Evolutionary conservation across 2,113 vertebrate species (phyloP), one percentile per base, ranked within the genome.

Genomic region (Cyprinodon brontotheroides): DNA sequence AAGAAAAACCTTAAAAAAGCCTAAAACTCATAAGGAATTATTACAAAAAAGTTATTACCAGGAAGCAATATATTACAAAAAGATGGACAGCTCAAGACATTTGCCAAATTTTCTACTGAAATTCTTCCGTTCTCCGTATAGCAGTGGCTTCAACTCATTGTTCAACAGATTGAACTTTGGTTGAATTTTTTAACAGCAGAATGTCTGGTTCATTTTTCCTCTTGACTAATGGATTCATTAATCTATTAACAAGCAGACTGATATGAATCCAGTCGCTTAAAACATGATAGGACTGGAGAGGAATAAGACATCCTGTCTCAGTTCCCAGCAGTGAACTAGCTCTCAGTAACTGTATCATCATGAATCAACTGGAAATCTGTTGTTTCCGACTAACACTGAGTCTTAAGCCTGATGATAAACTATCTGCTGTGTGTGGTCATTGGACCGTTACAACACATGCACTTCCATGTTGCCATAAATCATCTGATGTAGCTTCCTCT

Each of bases 211-310:
- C 4, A 29, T 66, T 13, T 67, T 70, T 39, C 0, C 13, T 1
- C 20, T 38, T 29, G 3, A 62, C 65, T 70, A 53, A 14, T 60
- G 41, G n/a, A n/a, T 71, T 75, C 64, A 47, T 63, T 17, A 14
- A 37, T 3, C 5, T 12, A 4, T 62, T 22, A 45, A 1, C 17
- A 9, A 43, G 45, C 13, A 65, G 4, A 61, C 22, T 39, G n/a
- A 71, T 45, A 14, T 43, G 45, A 47, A 9, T 13, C 45, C 36
- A 10, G 20, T 61, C 45, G 40, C 12, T 14, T 41, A n/a, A 60
- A 53, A 41, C 1, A 29, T 29, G 29, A 29, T 29, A 29, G 29
- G 29, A 29, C 29, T 1, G 29, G 1, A 43, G 53, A 60, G 39
- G 6, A 60, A 70, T 53, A 61, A 41, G 37, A 43, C 68, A 43